These are phyloP conservation scores for Drosophila lutescens DNA, from an alignment of 2,888 invertebrate genomes.

Conservation along the genomic window DNA sequence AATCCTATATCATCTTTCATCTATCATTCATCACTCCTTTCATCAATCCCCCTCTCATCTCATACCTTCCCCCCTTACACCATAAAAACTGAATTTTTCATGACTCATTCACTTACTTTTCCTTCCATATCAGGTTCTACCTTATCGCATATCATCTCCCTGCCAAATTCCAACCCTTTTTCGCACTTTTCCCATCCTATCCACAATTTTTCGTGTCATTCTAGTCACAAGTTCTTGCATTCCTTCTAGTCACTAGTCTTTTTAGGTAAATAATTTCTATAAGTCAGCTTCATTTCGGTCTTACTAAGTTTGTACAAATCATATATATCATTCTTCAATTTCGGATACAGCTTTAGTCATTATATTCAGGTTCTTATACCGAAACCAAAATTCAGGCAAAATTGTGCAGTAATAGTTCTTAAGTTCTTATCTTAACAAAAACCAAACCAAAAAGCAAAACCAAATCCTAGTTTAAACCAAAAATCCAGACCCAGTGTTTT, in stretches of 20 bases:
- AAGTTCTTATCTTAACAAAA: conserved; percentile 45
- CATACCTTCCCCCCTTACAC: conserved; percentile 1
- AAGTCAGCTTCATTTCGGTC: conserved; percentile 30
- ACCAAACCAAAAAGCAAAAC: conserved; percentile 32
- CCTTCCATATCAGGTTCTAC: not conserved
- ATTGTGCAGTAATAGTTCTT: conserved; percentile 82
- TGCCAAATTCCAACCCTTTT: conserved; percentile 3
- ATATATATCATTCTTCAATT: conserved; percentile 35
- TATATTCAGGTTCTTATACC: conserved; percentile 37
- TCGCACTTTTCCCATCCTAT: not conserved
- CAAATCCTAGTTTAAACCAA: conserved; percentile 52
- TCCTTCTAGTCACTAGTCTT: conserved; percentile 37
- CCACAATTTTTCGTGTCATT: conserved; percentile 10
- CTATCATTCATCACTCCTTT: not conserved
- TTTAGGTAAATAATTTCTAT: conserved; percentile 43
- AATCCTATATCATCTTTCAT: not conserved
- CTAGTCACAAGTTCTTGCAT: conserved; percentile 61
- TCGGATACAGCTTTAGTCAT: conserved; percentile 56
- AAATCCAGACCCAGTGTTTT: conserved; percentile 57
- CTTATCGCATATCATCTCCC: conserved; percentile 1
- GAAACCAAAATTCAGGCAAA: conserved; percentile 77
- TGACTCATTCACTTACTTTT: conserved; percentile 7
- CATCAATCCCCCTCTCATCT: not conserved
- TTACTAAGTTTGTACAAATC: conserved; percentile 18
- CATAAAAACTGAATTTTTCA: not conserved